Evolutionary conservation across 2,888 invertebrate genomes (phyloP).

Genomic region (Melanchra persicariae): DNA sequence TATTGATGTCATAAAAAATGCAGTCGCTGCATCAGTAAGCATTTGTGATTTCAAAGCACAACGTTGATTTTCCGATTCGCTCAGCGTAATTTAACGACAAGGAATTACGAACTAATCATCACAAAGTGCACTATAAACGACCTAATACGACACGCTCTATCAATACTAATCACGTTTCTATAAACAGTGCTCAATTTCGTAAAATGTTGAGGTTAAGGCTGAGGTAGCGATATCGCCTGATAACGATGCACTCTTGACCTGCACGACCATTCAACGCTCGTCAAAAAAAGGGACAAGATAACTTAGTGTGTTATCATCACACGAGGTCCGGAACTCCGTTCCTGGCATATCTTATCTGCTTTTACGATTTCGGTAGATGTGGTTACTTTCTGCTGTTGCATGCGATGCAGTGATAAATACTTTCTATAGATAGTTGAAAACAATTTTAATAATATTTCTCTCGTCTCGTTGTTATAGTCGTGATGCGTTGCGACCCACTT

Average conservation of each 20-base stretch:
- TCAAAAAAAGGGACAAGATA: conserved; percentile 50
- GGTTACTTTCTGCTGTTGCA: conserved; percentile 29
- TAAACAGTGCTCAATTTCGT: conserved; percentile 7
- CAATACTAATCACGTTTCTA: background rate
- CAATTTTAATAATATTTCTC: conserved; percentile 24
- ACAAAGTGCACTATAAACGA: background rate
- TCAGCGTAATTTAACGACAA: background rate
- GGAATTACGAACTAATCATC: conserved; percentile 3
- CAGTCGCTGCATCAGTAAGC: background rate
- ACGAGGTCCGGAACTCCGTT: conserved; percentile 38
- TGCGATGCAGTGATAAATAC: conserved; percentile 27
- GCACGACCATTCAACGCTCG: conserved; percentile 20
- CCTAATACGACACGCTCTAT: background rate
- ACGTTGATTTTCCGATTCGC: background rate
- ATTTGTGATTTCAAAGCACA: conserved; percentile 5
- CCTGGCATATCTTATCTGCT: conserved; percentile 56
- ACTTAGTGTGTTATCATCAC: conserved; percentile 10
- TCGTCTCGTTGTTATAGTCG: conserved; percentile 15
- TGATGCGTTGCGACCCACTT: conserved; percentile 33
- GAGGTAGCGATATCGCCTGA: conserved; percentile 24
- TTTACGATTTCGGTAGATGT: conserved; percentile 15
- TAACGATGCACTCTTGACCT: conserved; percentile 48
- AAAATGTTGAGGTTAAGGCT: conserved; percentile 55
- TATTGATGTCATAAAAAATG: background rate
- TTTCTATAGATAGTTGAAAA: conserved; percentile 32